Conservation (phyloP, 1,140 invertebrate genomes). For the Magallana angulata region DNA sequence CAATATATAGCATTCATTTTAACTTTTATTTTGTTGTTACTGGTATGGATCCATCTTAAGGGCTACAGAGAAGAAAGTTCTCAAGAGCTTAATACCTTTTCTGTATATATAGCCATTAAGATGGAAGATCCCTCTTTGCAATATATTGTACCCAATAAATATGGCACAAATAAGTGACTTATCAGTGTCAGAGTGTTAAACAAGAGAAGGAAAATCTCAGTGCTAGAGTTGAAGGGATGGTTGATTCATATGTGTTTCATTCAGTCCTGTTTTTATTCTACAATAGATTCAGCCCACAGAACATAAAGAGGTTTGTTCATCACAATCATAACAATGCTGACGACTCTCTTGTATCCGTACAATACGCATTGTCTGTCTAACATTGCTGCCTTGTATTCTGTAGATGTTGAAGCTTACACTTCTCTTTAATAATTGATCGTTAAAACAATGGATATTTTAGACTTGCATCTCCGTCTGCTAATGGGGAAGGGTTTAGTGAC, state of each 20-base stretch:
- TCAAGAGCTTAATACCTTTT: too few relatives aligned
- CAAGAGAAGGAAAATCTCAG: too few relatives aligned
- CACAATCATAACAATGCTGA: not conserved
- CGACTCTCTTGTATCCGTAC: constrained; percentile 9
- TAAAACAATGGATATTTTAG: not conserved
- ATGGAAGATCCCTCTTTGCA: too few relatives aligned
- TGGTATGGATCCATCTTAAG: too few relatives aligned
- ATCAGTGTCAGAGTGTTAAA: not conserved
- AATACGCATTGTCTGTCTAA: constrained; percentile 20
- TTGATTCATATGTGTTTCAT: not conserved
- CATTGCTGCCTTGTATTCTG: constrained; percentile 18
- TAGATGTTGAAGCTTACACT: not conserved
- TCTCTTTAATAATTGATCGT: not conserved
- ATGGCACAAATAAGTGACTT: not conserved
- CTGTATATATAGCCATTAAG: too few relatives aligned
- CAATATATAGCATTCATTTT: too few relatives aligned
- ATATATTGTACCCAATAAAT: not conserved
- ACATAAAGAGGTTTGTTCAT: not conserved
- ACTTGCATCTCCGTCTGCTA: not conserved
- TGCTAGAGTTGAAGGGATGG: not conserved
- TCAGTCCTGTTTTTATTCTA: not conserved
- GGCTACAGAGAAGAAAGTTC: too few relatives aligned
- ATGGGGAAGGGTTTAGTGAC: constrained; percentile 13
- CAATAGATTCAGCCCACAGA: constrained; percentile 31
- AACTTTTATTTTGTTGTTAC: too few relatives aligned